A percentile compares a stretch with the other conserved stretches of the same genome.
These are phyloP conservation scores for Cepaea hortensis DNA, from an alignment of 2,888 invertebrate species.

Conservation along the genomic window DNA sequence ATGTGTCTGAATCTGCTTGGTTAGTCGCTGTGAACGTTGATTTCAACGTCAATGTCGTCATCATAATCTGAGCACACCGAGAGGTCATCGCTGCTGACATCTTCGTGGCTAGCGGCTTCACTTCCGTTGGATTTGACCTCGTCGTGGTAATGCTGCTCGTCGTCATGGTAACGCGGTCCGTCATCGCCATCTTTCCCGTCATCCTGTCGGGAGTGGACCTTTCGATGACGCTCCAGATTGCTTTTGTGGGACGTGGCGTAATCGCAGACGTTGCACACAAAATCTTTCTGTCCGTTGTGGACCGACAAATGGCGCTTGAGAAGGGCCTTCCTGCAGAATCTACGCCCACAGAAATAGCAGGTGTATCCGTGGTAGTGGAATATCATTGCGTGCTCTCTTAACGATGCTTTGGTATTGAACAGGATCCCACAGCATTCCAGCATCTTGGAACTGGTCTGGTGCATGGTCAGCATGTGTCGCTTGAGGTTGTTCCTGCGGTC, in stretches of 20 bases:
- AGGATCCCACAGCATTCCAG: slow-evolving; percentile 76
- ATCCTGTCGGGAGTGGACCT: slow-evolving; percentile 72
- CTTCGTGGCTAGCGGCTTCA: slow-evolving; percentile 43
- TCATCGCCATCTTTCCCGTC: slow-evolving; percentile 50
- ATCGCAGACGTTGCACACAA: slow-evolving; percentile 75
- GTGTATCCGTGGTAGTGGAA: slow-evolving; percentile 77
- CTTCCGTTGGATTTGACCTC: slow-evolving; percentile 49
- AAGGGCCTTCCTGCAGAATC: slow-evolving; percentile 77
- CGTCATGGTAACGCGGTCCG: slow-evolving; percentile 32
- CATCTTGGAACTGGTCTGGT: slow-evolving; percentile 72
- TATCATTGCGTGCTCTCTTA: slow-evolving; percentile 76
- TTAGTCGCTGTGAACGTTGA: slow-evolving; percentile 51
- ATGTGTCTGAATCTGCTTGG: neutral
- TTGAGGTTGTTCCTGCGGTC: slow-evolving; percentile 77
- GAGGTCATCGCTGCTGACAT: slow-evolving; percentile 53
- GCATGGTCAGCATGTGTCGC: slow-evolving; percentile 77
- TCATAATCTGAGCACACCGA: slow-evolving; percentile 55
- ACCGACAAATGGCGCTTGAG: slow-evolving; percentile 77
- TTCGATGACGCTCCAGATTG: slow-evolving; percentile 77
- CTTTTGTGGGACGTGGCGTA: slow-evolving; percentile 78
- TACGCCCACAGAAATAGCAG: slow-evolving; percentile 75
- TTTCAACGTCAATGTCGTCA: slow-evolving; percentile 52
- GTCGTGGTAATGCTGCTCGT: slow-evolving; percentile 33
- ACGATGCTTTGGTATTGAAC: slow-evolving; percentile 76
- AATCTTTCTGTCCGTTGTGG: slow-evolving; percentile 77